A percentile compares a stretch with the other conserved stretches of the same genome.
These are phyloP conservation scores for Myotis davidii DNA, from an alignment of 2,113 vertebrate genomes.

Conservation along the genomic window DNA sequence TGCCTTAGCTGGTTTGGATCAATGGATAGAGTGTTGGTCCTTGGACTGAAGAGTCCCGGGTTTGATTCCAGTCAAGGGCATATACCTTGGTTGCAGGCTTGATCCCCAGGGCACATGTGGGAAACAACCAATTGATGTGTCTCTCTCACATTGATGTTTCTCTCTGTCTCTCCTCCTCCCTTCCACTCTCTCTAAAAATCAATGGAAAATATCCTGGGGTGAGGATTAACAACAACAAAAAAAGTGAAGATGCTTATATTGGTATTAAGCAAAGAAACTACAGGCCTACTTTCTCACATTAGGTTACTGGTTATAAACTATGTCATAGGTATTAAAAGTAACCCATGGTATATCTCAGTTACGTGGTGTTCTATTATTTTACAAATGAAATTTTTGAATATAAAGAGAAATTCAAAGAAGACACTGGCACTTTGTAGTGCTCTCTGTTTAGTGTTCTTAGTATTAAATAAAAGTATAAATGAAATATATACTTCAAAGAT, in stretches of 20 bases:
- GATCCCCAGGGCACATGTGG: too few relatives aligned
- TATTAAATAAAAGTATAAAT: background rate
- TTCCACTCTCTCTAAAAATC: too few relatives aligned
- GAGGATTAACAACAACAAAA: background rate
- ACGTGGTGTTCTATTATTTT: background rate
- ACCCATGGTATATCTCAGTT: background rate
- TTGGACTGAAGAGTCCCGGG: too few relatives aligned
- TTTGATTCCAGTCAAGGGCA: too few relatives aligned
- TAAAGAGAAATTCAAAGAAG: constrained; percentile 7
- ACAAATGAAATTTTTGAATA: background rate
- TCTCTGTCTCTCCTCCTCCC: too few relatives aligned
- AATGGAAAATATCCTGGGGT: too few relatives aligned
- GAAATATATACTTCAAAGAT: background rate
- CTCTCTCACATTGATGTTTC: too few relatives aligned
- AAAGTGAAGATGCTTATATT: background rate
- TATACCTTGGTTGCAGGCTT: too few relatives aligned
- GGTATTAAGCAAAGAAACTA: background rate
- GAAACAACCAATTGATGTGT: too few relatives aligned
- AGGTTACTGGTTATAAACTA: constrained; percentile 11
- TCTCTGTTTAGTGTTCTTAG: constrained; percentile 22
- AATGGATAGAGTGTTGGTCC: too few relatives aligned
- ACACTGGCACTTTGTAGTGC: background rate
- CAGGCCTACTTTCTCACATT: background rate
- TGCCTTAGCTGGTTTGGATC: too few relatives aligned
- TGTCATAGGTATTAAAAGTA: background rate